Evolutionary conservation across 2,888 invertebrate genomes (phyloP), one percentile per base, ranked within the genome.

Genomic region (Brachycybe producta): DNA sequence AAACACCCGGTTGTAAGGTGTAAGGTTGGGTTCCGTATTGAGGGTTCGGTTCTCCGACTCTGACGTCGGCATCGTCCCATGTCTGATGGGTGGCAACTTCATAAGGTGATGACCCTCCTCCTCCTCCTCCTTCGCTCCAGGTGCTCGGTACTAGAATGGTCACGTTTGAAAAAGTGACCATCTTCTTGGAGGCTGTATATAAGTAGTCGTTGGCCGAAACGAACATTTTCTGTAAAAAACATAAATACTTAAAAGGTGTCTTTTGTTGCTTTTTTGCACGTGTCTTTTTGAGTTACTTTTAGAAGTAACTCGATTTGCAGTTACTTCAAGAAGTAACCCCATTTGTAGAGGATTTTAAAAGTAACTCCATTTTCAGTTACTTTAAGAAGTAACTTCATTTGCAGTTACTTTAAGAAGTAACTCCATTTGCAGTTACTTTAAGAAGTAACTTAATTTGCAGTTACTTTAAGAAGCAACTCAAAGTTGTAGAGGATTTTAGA

Each of bases 1-100:
- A 79, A 8, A 75, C 75, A 24, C 73, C 67, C 2, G 74, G 73
- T 61, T 78, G 78, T 59, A 76, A 74, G 1, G 78, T 78, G 73
- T 74, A 77, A n/a, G 74, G 68, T 8, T 65, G 59, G 58, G 71
- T 67, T 3, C 69, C 69, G 53, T 73, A 74, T 39, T 75, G 65
- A 4, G 72, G 70, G 24, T 72, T 70, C 8, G 65, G 62, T 3
- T 71, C 71, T 23, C 75, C 65, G 2, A 69, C 58, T 26, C 72
- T 61, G 41, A 79, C 65, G 59, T 79, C 76, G 8, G 75, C 68
- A 27, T 65, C 58, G 40, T 56, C 54, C 38, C 61, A 59, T 4
- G 47, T 47, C 26, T 52, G 19, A 32, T 52, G 52, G 5, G 44
- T 44, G 17, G 52, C 54, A 15, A 23, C 32, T 19, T 34, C 32